Evolutionary conservation across 92 coral and sea anemone genomes (phyloP), one percentile per base, ranked within the genome.

Genomic region (Zoanthus gigantus): DNA sequence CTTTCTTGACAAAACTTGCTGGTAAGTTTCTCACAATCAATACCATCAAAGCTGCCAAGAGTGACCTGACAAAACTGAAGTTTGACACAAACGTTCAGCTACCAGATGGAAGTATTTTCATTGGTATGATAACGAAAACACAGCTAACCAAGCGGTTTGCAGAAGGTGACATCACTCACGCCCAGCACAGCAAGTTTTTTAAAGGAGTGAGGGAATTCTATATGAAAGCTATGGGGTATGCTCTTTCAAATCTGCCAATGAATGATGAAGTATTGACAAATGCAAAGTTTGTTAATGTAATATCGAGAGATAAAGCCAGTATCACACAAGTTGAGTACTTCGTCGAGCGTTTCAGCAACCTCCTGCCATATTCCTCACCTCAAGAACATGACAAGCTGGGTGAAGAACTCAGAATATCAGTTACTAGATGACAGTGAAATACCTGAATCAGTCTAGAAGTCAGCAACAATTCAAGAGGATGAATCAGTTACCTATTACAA

Each of bases 151-250:
- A 85, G 92, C 88, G 75, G 28, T 82, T 77, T 77, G 87, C 76
- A 85, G 92, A 90, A 52, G 78, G 85, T 89, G 92, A 84, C 85
- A 67, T 89, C 88, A 88, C 73, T 84, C 88, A 89, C 71, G 79
- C 73, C 61, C 78, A 83, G 56, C 79, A 28, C 71, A 89, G 30
- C 77, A 89, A 83, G 54, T 83, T 89, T 79, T 83, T 74, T 79
- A 46, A 85, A 23, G 92, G 86, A 77, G 90, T 86, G 88, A 52
- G 90, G 56, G 74, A 42, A 90, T 85, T 90, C 78, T 89, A 89
- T 73, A 66, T 77, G 82, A 86, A 86, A 89, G 80, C 89, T 44
- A 79, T 76, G 46, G 93, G 83, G 82, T 90, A 91, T 87, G 91
- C 91, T 66, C 85, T 87, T 73, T 28, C 72, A 75, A 90, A 82